Evolutionary conservation across 2,113 vertebrate genomes (phyloP), one percentile per base, ranked within the genome.

Genomic region (Leucopternis melanops): DNA sequence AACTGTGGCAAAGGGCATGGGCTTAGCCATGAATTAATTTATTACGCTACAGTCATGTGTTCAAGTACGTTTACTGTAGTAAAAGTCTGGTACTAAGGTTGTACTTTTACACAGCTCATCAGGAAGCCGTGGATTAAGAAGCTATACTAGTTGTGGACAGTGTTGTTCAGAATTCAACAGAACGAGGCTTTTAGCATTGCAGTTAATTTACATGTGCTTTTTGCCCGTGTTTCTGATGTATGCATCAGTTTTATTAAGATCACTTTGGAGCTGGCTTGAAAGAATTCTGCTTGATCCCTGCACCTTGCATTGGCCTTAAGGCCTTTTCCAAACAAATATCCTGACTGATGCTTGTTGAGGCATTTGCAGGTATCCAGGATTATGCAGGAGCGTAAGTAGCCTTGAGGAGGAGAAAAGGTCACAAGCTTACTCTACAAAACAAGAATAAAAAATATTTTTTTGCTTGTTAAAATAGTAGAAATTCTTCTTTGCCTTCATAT

Each of bases 371-470:
- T 97, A 96, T 86, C 54, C 58, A 54, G 82, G 80, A 90, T 36
- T 44, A 86, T 91, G 91, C 90, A 94, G 91, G 95, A 96, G 78
- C 90, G 58, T 81, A 88, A 92, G 86, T 90, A 95, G 92, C 94
- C 84, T 97, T 85, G 90, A 97, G 96, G 95, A 97, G 36, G 47
- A 84, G 78, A 82, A 97, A 97, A 97, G 96, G 96, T 96, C 83
- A 93, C 34, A 61, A 82, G 40, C 84, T 84, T 85, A 88, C 73
- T 94, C 81, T 92, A 67, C 27, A 45, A 96, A 96, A 74, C 52
- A 49, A 71, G 45, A 69, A 70, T 82, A 77, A 45, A 67, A 22
- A 22, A 29, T n/a, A 11, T 26, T 78, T 26, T 58, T 84, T 52
- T 55, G 7, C 6, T 8, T 38, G 17, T 88, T 71, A n/a, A 90